Evolutionary conservation across 2,888 invertebrate species (phyloP).

Genomic region (Dorcus parallelipipedus): DNA sequence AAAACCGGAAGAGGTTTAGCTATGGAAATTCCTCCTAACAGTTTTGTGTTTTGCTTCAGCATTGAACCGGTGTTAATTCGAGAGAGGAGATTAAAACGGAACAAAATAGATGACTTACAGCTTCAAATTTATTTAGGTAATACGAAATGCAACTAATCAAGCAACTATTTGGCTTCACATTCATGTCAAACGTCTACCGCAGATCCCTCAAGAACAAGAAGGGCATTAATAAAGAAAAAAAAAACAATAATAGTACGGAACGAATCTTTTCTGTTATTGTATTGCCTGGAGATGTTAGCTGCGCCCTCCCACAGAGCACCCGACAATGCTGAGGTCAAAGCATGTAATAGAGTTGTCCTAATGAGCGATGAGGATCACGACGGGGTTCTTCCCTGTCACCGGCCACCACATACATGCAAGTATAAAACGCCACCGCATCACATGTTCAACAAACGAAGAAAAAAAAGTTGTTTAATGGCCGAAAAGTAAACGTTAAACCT

Average conservation of each 20-base stretch:
- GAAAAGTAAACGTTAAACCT: constrained; percentile 3
- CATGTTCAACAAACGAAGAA: background rate
- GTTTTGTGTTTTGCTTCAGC: constrained; percentile 10
- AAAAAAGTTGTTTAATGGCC: background rate
- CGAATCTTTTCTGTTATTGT: constrained; percentile 14
- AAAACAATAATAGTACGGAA: background rate
- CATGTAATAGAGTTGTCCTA: constrained; percentile 43
- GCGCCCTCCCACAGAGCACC: constrained; percentile 30
- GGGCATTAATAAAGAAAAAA: too few relatives aligned
- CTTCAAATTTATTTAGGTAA: too few relatives aligned
- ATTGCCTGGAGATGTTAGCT: constrained; percentile 10
- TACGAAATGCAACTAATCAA: too few relatives aligned
- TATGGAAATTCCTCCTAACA: constrained; percentile 30
- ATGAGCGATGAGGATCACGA: constrained; percentile 37
- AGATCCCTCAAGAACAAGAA: too few relatives aligned
- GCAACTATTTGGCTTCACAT: too few relatives aligned
- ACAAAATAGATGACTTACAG: too few relatives aligned
- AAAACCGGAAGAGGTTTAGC: constrained; percentile 40
- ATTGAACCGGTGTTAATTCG: too few relatives aligned
- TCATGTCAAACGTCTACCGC: too few relatives aligned
- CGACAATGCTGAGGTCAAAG: constrained; percentile 37
- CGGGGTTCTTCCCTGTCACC: constrained; percentile 35
- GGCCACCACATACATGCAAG: constrained; percentile 3
- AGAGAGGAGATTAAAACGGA: too few relatives aligned
- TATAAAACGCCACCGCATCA: background rate